Evolutionary conservation across 1,140 invertebrate species (phyloP), one percentile per base, ranked within the genome.

Genomic region (Xylocopa sonorina): DNA sequence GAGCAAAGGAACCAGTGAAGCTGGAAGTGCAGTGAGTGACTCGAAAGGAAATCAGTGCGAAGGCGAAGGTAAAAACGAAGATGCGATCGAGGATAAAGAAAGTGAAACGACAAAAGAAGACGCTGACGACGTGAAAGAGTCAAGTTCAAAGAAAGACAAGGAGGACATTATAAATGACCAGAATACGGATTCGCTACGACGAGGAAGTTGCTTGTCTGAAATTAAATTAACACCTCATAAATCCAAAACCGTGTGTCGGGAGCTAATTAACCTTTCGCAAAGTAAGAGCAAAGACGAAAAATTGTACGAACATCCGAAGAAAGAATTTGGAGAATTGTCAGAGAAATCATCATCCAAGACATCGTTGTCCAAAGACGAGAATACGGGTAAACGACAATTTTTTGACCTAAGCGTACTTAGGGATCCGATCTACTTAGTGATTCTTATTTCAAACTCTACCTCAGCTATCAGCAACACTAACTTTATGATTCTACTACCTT

Each of bases 401-500:
- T 96, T 97, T 81, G 96, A 97, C 81, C 86, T 96, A 0, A 93
- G 95, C 27, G 90, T 97, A 1, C 87, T 97, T 1, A 95, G 93
- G 88, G 96, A 97, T 90, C 96, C 96, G 0, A 94, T 97, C 55
- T 97, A 97, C 87, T 90, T 97, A 38, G 94, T 97, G 4, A 96
- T 97, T 57, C 88, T 97, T 9, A 95, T 97, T 79, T 97, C 96
- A 0, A 97, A 97, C 87, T 96, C 95, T 43, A 96, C 96, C 0
- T 96, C 96, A 78, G 96, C 96, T 1, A 96, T 97, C 67, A 96
- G 96, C 66, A 97, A 97, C 82, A 97, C 96, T 0, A 97, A 97
- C 90, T 97, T 97, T 75, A 96, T 97, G 46, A 97, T 97, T 51
- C 88, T 97, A 12, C 90, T 97, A 18, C 96, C 97, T 3, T 94